Conservation (phyloP, 2,888 invertebrate genomes). For the Onthophagus sagittarius region DNA sequence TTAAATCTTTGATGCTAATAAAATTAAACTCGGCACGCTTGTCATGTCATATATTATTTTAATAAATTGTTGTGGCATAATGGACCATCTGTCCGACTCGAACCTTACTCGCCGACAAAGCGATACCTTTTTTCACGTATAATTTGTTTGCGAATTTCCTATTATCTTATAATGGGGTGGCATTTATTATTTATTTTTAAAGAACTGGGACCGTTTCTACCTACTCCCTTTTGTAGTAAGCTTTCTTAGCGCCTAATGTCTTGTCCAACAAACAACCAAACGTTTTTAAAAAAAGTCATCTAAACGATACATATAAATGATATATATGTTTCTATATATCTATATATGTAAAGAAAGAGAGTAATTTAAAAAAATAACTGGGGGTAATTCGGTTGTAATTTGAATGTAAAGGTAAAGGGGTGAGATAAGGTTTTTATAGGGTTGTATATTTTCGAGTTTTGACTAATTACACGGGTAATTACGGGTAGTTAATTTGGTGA, state of each 20-base stretch:
- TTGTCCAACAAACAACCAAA: neutral
- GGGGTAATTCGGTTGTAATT: neutral
- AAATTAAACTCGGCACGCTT: slow-evolving; percentile 30
- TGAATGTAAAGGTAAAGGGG: neutral
- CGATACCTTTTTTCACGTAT: neutral
- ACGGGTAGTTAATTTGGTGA: slow-evolving; percentile 3
- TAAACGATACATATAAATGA: neutral
- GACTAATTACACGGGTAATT: slow-evolving; percentile 11
- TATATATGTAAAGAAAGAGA: no score
- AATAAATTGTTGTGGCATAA: slow-evolving; percentile 29
- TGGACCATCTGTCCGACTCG: slow-evolving; percentile 1
- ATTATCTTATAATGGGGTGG: neutral
- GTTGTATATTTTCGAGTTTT: slow-evolving; percentile 9
- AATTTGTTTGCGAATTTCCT: neutral
- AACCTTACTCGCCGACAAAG: neutral
- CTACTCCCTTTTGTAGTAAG: neutral
- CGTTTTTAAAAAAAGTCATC: neutral
- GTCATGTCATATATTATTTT: slow-evolving; percentile 32
- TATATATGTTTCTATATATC: no score
- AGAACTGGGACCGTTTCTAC: neutral
- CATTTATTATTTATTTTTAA: neutral
- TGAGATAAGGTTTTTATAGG: slow-evolving; percentile 2
- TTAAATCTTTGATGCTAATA: slow-evolving; percentile 28
- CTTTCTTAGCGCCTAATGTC: neutral
- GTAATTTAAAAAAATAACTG: neutral